phyloP scores from a whole-genome alignment of 2,888 invertebrate genomes.

The Apotomis capreana region DNA sequence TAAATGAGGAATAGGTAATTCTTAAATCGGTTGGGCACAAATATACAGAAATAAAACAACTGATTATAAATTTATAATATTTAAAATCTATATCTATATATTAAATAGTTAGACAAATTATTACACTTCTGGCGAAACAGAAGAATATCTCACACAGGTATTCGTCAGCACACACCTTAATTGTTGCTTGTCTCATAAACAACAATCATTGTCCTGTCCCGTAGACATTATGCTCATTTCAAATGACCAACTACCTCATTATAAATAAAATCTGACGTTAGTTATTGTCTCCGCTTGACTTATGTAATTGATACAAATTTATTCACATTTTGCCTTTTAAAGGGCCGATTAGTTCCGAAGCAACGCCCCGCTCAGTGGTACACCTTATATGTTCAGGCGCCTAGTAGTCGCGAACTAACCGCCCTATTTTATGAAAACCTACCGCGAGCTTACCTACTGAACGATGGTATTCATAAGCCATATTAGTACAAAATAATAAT shows the following conservation, averaged over 20 bases:
- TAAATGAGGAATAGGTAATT: too few relatives aligned
- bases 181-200: conserved; percentile 35
- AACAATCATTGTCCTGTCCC: conserved; percentile 63
- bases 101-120: too few relatives aligned
- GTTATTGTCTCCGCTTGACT: conserved; percentile 43
- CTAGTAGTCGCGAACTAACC: conserved; percentile 5
- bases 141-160: conserved; percentile 12
- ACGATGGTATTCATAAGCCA: too few relatives aligned
- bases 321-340: conserved; percentile 50
- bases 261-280: conserved; percentile 39
- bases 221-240: conserved; percentile 54
- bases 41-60: too few relatives aligned
- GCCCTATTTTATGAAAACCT: conserved; percentile 7
- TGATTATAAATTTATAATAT: too few relatives aligned
- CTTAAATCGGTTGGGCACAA: too few relatives aligned
- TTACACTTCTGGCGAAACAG: not conserved
- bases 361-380: conserved; percentile 17
- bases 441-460: not conserved
- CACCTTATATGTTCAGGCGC: conserved; percentile 32
- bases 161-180: conserved; percentile 11
- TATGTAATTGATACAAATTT: conserved; percentile 53
- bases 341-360: conserved; percentile 34
- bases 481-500: not conserved
- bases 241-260: conserved; percentile 50
- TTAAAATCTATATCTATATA: too few relatives aligned